Evolutionary conservation across 1,140 invertebrate genomes (phyloP).

Genomic region (Plectrocnemia conspersa): DNA sequence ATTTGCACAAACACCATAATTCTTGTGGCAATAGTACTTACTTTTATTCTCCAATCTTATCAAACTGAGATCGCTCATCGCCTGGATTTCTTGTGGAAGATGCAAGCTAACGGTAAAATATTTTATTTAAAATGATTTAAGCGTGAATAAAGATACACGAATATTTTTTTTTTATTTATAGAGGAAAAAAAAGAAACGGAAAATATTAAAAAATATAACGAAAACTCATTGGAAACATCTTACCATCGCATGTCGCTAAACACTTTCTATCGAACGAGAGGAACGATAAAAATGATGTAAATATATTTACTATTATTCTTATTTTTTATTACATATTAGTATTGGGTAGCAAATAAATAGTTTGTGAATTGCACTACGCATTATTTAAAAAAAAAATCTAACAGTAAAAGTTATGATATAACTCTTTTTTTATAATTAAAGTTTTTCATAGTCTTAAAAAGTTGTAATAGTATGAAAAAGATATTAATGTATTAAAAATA

Average conservation of each 20-base stretch:
- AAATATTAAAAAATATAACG: constrained; percentile 89
- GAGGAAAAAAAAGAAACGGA: constrained; percentile 95
- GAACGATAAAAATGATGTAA: constrained; percentile 75
- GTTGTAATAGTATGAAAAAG: too few relatives aligned
- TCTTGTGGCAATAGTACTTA: constrained; percentile 48
- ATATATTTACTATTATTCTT: too few relatives aligned
- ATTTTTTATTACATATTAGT: too few relatives aligned
- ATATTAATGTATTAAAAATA: too few relatives aligned
- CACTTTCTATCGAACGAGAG: constrained; percentile 84
- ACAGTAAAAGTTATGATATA: too few relatives aligned
- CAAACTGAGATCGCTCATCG: constrained; percentile 84
- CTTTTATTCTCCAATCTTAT: constrained; percentile 79
- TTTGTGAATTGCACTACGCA: too few relatives aligned
- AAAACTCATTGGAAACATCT: constrained; percentile 89
- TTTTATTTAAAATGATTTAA: neutral
- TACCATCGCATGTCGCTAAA: constrained; percentile 89
- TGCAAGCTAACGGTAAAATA: constrained; percentile 73
- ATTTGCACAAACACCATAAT: constrained; percentile 40
- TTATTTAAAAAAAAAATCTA: too few relatives aligned
- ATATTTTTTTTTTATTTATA: constrained; percentile 40
- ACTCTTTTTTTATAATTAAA: too few relatives aligned
- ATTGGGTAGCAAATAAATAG: too few relatives aligned
- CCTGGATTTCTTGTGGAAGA: constrained; percentile 91
- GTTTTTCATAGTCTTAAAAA: too few relatives aligned
- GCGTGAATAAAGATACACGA: neutral